Conservation (phyloP, 2,888 invertebrate species). For the Pollenia amentaria region DNA sequence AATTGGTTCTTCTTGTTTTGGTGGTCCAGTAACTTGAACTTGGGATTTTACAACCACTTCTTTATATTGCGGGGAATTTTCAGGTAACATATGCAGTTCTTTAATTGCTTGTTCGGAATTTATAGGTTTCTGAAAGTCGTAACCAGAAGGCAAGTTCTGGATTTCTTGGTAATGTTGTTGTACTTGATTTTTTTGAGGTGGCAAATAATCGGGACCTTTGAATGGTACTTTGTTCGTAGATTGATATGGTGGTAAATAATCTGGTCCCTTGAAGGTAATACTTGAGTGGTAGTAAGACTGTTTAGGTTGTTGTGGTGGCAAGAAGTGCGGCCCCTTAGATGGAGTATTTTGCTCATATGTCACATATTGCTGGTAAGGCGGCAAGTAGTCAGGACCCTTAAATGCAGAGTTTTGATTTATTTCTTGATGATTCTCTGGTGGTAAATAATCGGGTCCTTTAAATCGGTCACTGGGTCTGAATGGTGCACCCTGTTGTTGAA, state of each 20-base stretch:
- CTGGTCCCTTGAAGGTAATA: constrained; percentile 38
- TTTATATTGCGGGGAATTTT: constrained; percentile 29
- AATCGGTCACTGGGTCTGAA: constrained; percentile 23
- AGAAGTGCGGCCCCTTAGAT: constrained; percentile 53
- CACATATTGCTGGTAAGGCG: constrained; percentile 15
- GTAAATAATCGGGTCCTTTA: constrained; percentile 57
- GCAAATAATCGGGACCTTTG: constrained; percentile 50
- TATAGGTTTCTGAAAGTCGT: constrained; percentile 79
- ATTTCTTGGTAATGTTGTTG: background rate
- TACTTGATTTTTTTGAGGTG: constrained; percentile 44
- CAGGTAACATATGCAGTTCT: constrained; percentile 78
- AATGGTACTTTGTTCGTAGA: background rate
- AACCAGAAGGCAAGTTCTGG: constrained; percentile 77
- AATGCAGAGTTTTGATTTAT: constrained; percentile 27
- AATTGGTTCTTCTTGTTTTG: constrained; percentile 3
- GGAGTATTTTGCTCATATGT: background rate
- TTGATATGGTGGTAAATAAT: constrained; percentile 38
- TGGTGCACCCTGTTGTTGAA: background rate
- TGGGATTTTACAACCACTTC: constrained; percentile 25
- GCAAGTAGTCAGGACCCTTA: constrained; percentile 55
- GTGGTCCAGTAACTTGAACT: constrained; percentile 1
- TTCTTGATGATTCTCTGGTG: constrained; percentile 4
- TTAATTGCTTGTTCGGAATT: constrained; percentile 79
- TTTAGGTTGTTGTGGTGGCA: constrained; percentile 46
- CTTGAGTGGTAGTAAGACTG: background rate